Conservation (phyloP, 2,113 vertebrate genomes). For the Struthidea cinerea region DNA sequence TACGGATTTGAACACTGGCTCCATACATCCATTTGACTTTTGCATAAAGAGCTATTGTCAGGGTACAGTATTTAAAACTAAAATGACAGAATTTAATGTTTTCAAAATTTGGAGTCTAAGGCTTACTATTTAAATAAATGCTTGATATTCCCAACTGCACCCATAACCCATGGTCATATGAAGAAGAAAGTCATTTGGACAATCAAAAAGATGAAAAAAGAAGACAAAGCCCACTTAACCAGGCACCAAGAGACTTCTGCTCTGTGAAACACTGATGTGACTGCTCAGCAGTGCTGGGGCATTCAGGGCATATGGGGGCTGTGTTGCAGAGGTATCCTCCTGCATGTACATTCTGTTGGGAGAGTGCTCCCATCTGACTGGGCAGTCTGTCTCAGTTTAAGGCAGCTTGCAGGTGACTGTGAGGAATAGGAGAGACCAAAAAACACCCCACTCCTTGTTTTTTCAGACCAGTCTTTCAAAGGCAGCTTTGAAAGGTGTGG, state of each 20-base stretch:
- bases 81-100: neutral
- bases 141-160: neutral
- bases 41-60: neutral
- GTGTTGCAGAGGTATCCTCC: neutral
- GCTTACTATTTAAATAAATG: neutral
- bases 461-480: neutral
- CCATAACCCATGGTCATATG: neutral
- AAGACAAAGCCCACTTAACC: neutral
- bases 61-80: neutral
- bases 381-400: neutral
- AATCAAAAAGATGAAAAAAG: neutral
- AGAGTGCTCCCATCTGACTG: neutral
- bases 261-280: neutral
- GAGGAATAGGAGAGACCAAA: neutral
- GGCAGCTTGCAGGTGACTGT: neutral
- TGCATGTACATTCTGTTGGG: fast-evolving
- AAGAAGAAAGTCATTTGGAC: neutral
- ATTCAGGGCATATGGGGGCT: fast-evolving
- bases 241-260: neutral
- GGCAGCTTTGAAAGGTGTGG: neutral
- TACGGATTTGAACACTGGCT: neutral
- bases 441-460: neutral
- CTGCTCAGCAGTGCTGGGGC: neutral
- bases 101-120: neutral
- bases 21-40: neutral